Evolutionary conservation across 2,888 invertebrate genomes (phyloP), one percentile per base, ranked within the genome.

Genomic region (Norana najaformis): DNA sequence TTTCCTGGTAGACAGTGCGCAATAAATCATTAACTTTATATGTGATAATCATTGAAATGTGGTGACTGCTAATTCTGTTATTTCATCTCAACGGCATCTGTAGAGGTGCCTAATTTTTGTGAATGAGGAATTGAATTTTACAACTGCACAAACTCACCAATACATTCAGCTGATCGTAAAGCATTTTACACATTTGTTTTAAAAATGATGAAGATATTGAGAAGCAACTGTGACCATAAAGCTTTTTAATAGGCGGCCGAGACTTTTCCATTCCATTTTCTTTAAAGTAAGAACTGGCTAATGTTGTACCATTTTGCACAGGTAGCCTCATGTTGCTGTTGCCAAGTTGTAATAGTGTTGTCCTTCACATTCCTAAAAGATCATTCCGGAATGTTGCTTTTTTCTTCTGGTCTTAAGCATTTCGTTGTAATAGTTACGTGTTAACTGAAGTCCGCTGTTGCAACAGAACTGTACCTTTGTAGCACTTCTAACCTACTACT

Each of bases 251-350:
- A 69, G 30, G 3, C 6, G 69, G 8, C 69, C 69, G 30, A 69
- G 69, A 69, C 69, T 41, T 30, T 69, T 69, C 69, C 69, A 69
- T 69, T 69, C 69, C 69, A 69, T 69, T 69, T n/a, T 69, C n/a
- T n/a, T 69, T 8, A 6, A 8, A 30, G n/a, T 69, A 69, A 69
- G 69, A 8, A n/a, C n/a, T 69, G n/a, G n/a, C n/a, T 69, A 8
- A 0, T 69, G 69, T 69, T n/a, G 69, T n/a, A 69, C n/a, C n/a
- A n/a, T 69, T 30, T 69, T 69, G 69, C 69, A n/a, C 30, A n/a
- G 69, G 69, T 69, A n/a, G 69, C 8, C n/a, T n/a, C 69, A 6
- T n/a, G 69, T 69, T 69, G 69, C 69, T n/a, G 16, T 69, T 69
- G n/a, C 69, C n/a, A 69, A 69, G 69, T 8, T 69, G 30, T 69